These are phyloP conservation scores for Pseudonaja textilis DNA, from an alignment of 2,113 vertebrate species.

Conservation along the genomic window DNA sequence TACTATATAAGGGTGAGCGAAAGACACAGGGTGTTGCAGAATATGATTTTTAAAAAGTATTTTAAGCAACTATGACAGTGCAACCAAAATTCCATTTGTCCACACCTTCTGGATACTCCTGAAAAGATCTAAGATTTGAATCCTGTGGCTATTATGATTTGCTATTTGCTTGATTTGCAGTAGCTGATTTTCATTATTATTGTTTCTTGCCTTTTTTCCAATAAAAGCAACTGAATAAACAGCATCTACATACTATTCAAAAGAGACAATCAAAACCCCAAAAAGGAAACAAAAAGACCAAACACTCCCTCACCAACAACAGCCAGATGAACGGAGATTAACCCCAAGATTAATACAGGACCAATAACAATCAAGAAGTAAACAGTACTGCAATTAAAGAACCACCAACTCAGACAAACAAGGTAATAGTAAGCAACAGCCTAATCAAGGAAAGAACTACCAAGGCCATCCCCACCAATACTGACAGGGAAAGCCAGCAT, in stretches of 20 bases:
- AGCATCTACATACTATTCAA: not conserved
- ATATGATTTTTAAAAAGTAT: not conserved
- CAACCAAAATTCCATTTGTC: not conserved
- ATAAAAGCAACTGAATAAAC: not conserved
- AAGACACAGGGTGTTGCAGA: not conserved
- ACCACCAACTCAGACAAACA: no score
- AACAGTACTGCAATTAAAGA: no score
- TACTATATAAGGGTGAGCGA: not conserved
- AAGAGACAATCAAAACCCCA: not conserved
- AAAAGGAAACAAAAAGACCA: not conserved
- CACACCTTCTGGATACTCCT: not conserved
- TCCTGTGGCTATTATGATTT: not conserved
- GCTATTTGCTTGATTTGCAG: not conserved
- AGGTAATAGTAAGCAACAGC: no score
- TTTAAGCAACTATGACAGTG: not conserved
- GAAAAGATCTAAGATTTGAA: not conserved
- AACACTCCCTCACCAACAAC: not conserved
- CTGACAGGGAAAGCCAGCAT: no score
- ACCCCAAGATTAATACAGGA: not conserved
- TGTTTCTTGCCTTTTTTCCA: not conserved
- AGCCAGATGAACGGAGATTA: not conserved
- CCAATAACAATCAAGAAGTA: not conserved
- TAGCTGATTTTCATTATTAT: not conserved
- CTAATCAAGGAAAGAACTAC: no score
- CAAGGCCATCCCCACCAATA: no score